These are phyloP conservation scores for Drosophila rhopaloa DNA, from an alignment of 1,140 invertebrate species.

Conservation along the genomic window DNA sequence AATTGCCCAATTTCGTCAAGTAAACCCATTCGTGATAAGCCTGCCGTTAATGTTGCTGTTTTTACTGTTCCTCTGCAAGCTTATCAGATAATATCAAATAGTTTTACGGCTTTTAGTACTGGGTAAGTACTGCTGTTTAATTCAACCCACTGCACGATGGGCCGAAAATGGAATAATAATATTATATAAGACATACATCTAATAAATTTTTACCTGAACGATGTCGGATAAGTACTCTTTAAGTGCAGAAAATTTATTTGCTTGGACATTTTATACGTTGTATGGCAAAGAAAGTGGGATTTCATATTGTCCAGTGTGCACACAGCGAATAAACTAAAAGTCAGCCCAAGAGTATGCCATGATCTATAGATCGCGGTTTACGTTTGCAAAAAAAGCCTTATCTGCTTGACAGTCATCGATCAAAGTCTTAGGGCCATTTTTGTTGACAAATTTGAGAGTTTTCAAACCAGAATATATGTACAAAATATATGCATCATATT, in stretches of 20 bases:
- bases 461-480: too few species aligned
- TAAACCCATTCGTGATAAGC: slow-evolving; percentile 7
- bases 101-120: background rate
- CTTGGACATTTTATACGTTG: too few species aligned
- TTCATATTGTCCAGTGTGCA: too few species aligned
- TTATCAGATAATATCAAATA: slow-evolving; percentile 10
- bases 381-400: background rate
- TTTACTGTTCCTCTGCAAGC: too few species aligned
- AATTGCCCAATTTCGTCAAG: slow-evolving; percentile 2
- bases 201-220: too few species aligned
- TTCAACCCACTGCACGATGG: background rate
- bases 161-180: too few species aligned
- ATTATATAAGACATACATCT: too few species aligned
- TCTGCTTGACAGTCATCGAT: background rate
- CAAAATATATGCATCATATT: too few species aligned
- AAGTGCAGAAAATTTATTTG: too few species aligned
- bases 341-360: slow-evolving; percentile 5
- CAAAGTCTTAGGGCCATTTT: background rate
- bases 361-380: background rate
- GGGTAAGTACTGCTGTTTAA: background rate
- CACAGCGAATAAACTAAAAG: background rate
- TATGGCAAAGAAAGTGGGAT: too few species aligned
- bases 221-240: too few species aligned
- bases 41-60: slow-evolving; percentile 4
- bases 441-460: background rate